Base-by-base conservation (phyloP, 2,797 vertebrate species). In the Pangasius sanitwongsei region DNA sequence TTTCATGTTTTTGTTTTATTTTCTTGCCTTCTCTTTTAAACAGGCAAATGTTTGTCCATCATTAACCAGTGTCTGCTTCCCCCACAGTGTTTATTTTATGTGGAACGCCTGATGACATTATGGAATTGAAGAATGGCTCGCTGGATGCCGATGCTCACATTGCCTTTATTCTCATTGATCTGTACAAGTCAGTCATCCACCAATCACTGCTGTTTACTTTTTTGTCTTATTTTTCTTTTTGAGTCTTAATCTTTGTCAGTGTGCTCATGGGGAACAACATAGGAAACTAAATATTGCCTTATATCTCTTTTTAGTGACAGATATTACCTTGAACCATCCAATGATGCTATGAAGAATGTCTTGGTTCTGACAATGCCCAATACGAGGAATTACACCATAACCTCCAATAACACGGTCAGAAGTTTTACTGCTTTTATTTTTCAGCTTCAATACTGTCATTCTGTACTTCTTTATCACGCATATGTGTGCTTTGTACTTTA, bases 71-170 rank as follows among this genome's bases (percentile, higher is more conserved):
- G 65, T n/a, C 28, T 57, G 85, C 16, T 75, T 83, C 6, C 18
- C 53, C 86, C 89, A 80, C 92, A 99, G 98, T 99, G 94, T 96
- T 99, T 90, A 94, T 99, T 91, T 93, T 97, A 89, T 99, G 98
- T 88, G 98, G 97, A 70, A 95, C 95, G 4, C 96, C 96, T 13
- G 63, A 44, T 12, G 96, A 95, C 0, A 0, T 98, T 1, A 1
- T 69, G 9, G 44, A 67, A 31, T 88, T 96, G 85, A 96, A 96
- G 63, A 95, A 92, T 0, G 89, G 75, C 48, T 88, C 65, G 0
- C 75, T 0, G 12, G 69, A 83, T 7, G 92, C 95, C 6, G 94
- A 97, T 91, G 90, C 93, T 2, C 94, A 98, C 25, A 92, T 95
- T 23, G 90, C 97, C 88, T 96, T 99, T 91, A 89, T 99, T 92